These are phyloP conservation scores for Phrixothrix hirtus DNA, from an alignment of 2,888 invertebrate genomes.

Conservation along the genomic window DNA sequence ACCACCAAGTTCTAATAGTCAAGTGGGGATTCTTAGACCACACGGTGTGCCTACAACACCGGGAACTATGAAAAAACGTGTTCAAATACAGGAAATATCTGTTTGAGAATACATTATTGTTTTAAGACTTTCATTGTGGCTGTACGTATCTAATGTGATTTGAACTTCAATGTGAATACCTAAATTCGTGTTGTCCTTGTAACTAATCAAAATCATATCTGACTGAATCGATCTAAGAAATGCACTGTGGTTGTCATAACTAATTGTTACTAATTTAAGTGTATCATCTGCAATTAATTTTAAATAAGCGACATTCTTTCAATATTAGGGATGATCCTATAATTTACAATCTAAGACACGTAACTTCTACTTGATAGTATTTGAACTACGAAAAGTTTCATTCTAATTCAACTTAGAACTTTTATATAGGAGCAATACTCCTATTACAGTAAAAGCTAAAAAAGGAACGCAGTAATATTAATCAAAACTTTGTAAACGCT, in stretches of 20 bases:
- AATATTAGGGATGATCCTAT: no score
- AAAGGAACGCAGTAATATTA: no score
- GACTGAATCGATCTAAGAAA: conserved; percentile 37
- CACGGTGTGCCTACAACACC: conserved; percentile 68
- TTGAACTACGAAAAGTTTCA: no score
- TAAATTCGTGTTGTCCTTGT: conserved; percentile 26
- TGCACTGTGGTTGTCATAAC: conserved; percentile 45
- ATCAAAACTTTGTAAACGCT: no score
- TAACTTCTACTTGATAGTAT: no score
- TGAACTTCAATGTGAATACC: conserved; percentile 16
- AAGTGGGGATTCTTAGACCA: conserved; percentile 66
- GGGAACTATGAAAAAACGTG: conserved; percentile 82
- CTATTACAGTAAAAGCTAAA: no score
- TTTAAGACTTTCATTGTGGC: conserved; percentile 20
- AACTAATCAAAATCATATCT: conserved; percentile 37
- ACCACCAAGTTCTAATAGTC: conserved; percentile 49
- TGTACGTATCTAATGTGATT: conserved; percentile 20
- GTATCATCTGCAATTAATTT: conserved; percentile 16
- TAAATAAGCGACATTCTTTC: background rate
- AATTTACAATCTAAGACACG: no score
- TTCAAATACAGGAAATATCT: conserved; percentile 91
- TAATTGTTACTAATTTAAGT: conserved; percentile 11
- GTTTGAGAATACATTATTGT: conserved; percentile 63
- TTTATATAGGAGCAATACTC: no score
- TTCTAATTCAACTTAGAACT: no score